Percentiles rank a stretch among this genome's conserved stretches.
phyloP scores from a whole-genome alignment of 35 echinoderm and acorn worm species.

The Apostichopus japonicus region DNA sequence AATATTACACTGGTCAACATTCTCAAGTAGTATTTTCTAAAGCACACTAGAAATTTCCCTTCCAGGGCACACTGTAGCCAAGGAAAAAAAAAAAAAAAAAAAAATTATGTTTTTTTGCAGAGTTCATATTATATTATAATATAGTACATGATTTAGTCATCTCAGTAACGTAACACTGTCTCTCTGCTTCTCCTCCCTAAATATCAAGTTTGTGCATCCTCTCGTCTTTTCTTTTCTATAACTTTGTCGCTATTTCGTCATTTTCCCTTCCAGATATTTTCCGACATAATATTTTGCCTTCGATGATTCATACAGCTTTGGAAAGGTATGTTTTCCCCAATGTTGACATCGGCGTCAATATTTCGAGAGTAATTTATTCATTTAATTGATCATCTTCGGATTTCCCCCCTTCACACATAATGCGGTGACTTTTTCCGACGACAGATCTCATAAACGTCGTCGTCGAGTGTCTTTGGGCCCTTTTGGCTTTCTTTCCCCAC shows the following conservation, averaged over 20 bases:
- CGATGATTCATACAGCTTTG: neutral
- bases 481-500: neutral
- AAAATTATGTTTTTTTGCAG: too few relatives aligned
- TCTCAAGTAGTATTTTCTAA: too few relatives aligned
- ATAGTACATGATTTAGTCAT: too few relatives aligned
- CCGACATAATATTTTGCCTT: neutral
- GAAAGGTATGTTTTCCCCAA: neutral
- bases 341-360: conserved; percentile 21
- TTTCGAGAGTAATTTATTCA: conserved; percentile 19
- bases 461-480: neutral
- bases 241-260: neutral
- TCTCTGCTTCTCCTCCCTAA: too few relatives aligned
- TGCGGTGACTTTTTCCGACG: neutral
- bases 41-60: too few relatives aligned
- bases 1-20: too few relatives aligned
- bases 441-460: neutral
- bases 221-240: too few relatives aligned
- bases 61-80: too few relatives aligned
- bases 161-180: too few relatives aligned
- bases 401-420: neutral
- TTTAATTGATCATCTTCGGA: neutral
- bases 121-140: too few relatives aligned
- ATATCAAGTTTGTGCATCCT: too few relatives aligned
- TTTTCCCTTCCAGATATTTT: conserved; percentile 5
- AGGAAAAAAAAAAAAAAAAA: too few relatives aligned